phyloP scores from a whole-genome alignment of 2,113 vertebrate genomes.

The Jaculus jaculus region DNA sequence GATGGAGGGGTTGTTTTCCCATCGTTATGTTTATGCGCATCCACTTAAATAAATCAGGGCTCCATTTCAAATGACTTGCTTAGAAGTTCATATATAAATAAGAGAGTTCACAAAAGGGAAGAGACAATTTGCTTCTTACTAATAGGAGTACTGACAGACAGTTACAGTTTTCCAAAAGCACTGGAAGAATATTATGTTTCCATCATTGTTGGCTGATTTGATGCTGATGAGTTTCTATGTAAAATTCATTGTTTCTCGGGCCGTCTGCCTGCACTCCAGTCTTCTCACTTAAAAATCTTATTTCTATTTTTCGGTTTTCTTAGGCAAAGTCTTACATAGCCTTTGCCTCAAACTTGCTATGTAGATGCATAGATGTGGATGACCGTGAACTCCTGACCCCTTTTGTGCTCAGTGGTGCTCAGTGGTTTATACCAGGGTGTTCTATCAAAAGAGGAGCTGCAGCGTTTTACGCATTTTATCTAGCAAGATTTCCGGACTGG shows the following conservation, averaged over 20 bases:
- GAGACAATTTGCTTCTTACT: not conserved
- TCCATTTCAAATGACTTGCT: not conserved
- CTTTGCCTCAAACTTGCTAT: not conserved
- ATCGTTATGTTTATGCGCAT: not conserved
- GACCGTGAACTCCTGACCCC: not conserved
- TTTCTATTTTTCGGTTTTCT: not conserved
- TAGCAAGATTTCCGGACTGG: not conserved
- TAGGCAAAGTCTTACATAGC: not conserved
- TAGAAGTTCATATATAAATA: conserved; percentile 35
- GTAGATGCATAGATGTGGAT: too few species aligned
- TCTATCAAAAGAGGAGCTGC: too few species aligned
- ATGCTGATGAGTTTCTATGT: not conserved
- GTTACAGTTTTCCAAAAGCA: not conserved
- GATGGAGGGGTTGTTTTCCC: not conserved
- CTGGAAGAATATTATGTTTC: not conserved
- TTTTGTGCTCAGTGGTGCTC: not conserved
- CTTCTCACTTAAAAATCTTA: not conserved
- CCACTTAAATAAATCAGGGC: conserved; percentile 42
- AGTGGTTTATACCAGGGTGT: not conserved
- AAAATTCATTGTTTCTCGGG: not conserved
- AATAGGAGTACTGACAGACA: not conserved
- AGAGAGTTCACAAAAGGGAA: not conserved
- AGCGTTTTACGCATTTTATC: not conserved
- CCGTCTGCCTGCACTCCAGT: not conserved
- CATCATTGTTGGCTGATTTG: not conserved